Evolutionary conservation across 2,888 invertebrate species (phyloP).

Genomic region (Latheticus oryzae): DNA sequence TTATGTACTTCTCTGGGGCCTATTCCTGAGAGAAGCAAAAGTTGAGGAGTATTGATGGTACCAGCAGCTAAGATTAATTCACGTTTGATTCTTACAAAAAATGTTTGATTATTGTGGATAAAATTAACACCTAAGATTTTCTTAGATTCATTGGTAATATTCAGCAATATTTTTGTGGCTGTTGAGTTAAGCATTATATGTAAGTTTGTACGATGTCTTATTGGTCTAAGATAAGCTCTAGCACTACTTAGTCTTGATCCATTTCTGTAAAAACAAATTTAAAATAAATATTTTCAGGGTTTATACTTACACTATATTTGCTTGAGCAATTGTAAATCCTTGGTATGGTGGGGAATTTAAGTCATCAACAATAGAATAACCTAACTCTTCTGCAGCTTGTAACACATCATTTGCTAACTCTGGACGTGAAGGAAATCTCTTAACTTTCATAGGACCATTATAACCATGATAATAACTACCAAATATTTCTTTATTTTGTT

Average conservation of each 20-base stretch:
- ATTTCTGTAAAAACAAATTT: constrained; percentile 60
- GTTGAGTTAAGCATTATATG: constrained; percentile 72
- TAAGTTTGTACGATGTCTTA: constrained; percentile 69
- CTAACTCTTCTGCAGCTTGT: constrained; percentile 72
- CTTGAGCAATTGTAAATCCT: constrained; percentile 75
- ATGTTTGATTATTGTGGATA: constrained; percentile 66
- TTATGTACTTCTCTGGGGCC: constrained; percentile 72
- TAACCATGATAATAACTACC: constrained; percentile 69
- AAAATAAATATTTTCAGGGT: background rate
- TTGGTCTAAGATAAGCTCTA: constrained; percentile 72
- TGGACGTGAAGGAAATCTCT: constrained; percentile 72
- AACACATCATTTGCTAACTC: constrained; percentile 69
- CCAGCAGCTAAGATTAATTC: constrained; percentile 74
- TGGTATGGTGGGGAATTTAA: constrained; percentile 72
- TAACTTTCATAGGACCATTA: constrained; percentile 73
- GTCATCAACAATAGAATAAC: constrained; percentile 70
- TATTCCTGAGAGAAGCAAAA: constrained; percentile 75
- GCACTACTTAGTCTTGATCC: constrained; percentile 72
- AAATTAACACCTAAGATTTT: constrained; percentile 72
- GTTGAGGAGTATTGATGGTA: constrained; percentile 74
- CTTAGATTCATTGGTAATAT: constrained; percentile 66
- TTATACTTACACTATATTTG: constrained; percentile 6
- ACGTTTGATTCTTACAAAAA: constrained; percentile 66
- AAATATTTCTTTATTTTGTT: constrained; percentile 70
- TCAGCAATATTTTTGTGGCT: constrained; percentile 69